Evolutionary conservation across 2,797 vertebrate species (phyloP).

Genomic region (Furcifer pardalis): DNA sequence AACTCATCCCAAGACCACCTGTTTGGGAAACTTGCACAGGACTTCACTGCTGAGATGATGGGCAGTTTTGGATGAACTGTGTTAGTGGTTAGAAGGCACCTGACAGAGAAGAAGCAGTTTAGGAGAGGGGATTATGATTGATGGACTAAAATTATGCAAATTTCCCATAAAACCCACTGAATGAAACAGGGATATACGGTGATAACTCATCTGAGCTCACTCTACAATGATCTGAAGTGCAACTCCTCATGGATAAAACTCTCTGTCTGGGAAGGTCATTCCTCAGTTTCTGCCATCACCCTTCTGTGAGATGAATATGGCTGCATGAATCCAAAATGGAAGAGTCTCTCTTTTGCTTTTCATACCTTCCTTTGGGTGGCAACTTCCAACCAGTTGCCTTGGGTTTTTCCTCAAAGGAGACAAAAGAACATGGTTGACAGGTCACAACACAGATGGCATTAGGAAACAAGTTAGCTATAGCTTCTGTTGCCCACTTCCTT

Average conservation of each 20-base stretch:
- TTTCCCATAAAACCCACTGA: too few relatives aligned
- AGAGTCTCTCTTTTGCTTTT: neutral
- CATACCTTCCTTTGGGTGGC: neutral
- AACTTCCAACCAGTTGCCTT: neutral
- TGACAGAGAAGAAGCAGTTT: too few relatives aligned
- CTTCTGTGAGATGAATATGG: neutral
- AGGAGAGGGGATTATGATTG: too few relatives aligned
- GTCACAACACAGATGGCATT: neutral
- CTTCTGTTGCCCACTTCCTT: neutral
- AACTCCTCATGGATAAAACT: neutral
- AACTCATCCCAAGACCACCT: neutral
- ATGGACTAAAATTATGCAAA: too few relatives aligned
- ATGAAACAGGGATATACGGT: too few relatives aligned
- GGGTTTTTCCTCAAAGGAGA: neutral
- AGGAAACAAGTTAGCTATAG: neutral
- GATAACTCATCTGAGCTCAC: too few relatives aligned
- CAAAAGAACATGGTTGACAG: neutral
- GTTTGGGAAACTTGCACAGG: neutral
- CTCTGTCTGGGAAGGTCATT: neutral
- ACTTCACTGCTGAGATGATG: neutral
- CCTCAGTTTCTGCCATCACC: neutral
- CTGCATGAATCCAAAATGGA: neutral
- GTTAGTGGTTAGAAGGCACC: too few relatives aligned
- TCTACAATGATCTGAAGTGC: neutral
- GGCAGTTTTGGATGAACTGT: neutral